These are phyloP conservation scores for Solenopsis fugax DNA, from an alignment of 1,140 invertebrate genomes.

Conservation along the genomic window DNA sequence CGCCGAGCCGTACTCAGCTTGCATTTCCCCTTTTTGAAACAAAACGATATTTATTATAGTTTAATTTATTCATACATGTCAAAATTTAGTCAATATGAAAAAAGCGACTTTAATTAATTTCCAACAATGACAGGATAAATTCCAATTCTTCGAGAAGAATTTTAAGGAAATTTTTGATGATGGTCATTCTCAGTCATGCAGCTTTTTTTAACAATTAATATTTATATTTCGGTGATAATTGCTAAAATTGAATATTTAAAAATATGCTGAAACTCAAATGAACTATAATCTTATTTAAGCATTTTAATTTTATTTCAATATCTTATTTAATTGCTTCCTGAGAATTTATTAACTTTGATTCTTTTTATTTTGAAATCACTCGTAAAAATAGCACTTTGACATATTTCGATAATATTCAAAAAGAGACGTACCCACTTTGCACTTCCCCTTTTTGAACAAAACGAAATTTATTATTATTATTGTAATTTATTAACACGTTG, in stretches of 20 bases:
- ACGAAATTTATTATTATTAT: background rate
- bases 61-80: background rate
- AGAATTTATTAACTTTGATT: background rate
- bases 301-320: background rate
- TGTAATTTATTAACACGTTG: background rate
- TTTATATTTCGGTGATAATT: background rate
- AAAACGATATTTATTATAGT: conserved; percentile 1
- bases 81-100: background rate
- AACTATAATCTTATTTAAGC: background rate
- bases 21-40: conserved; percentile 73
- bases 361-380: background rate
- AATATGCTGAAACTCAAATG: background rate
- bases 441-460: conserved; percentile 68
- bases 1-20: conserved; percentile 85
- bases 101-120: too few relatives aligned
- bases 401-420: background rate
- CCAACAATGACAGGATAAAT: too few relatives aligned
- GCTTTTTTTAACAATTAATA: background rate
- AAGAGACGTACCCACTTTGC: conserved; percentile 82
- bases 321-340: background rate
- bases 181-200: too few relatives aligned
- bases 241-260: background rate
- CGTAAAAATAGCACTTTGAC: background rate
- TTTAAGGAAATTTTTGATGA: too few relatives aligned
- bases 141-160: too few relatives aligned